A percentile compares a stretch with the other conserved stretches of the same genome.
Evolutionary conservation across 37 sponge, comb jelly and placozoan genomes (phyloP).

Genomic region (Ephydatia muelleri): DNA sequence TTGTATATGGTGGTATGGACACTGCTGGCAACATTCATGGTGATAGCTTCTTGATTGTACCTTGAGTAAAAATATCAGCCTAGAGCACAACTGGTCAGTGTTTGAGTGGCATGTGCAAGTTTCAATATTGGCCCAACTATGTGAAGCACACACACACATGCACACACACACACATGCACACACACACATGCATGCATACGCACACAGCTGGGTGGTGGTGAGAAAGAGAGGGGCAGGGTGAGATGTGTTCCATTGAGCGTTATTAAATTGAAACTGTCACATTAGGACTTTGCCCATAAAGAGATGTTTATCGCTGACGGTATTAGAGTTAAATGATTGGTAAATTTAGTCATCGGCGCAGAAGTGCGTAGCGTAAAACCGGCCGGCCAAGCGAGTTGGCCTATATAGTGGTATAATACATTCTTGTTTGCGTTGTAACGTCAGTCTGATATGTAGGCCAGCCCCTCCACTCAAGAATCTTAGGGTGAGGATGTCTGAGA

Average conservation of each 20-base stretch:
- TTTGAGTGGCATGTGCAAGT: background rate
- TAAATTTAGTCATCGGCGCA: too few relatives aligned
- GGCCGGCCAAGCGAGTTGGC: background rate
- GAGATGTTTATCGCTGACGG: too few relatives aligned
- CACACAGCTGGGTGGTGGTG: too few relatives aligned
- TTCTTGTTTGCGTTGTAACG: too few relatives aligned
- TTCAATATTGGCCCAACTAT: background rate
- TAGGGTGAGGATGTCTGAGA: background rate
- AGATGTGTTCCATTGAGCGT: too few relatives aligned
- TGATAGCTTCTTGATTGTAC: constrained; percentile 47
- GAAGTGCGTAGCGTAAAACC: background rate
- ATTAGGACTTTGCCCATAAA: too few relatives aligned
- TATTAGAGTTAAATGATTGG: too few relatives aligned
- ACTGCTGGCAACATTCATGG: constrained; percentile 41
- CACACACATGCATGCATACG: constrained; percentile 16
- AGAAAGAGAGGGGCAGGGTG: too few relatives aligned
- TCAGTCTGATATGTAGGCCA: background rate
- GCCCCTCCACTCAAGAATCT: background rate
- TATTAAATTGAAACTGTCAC: too few relatives aligned
- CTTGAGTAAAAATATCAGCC: background rate
- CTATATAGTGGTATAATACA: background rate
- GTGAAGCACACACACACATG: background rate
- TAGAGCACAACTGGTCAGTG: background rate
- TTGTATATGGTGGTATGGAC: constrained; percentile 73
- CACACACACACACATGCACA: constrained; percentile 27